Evolutionary conservation across 1,140 invertebrate genomes (phyloP).

Genomic region (Lepidurus arcticus): DNA sequence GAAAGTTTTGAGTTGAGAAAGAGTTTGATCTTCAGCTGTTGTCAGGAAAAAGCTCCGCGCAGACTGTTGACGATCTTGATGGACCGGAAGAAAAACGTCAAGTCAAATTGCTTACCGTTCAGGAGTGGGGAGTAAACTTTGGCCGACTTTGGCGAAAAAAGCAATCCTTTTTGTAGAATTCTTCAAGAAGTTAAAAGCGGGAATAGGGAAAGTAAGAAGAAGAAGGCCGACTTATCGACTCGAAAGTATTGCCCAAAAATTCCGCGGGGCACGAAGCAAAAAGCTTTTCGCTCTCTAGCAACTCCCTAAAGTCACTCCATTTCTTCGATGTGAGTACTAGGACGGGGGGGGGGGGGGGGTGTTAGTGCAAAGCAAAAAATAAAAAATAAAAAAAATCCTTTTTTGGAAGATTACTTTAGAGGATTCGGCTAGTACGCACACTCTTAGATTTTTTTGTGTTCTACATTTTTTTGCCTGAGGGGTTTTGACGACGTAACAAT

Average conservation of each 20-base stretch:
- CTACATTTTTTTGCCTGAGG: too few species aligned
- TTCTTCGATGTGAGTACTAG: neutral
- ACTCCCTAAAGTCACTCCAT: neutral
- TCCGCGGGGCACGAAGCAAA: neutral
- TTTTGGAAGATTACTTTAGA: too few species aligned
- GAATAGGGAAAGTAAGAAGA: neutral
- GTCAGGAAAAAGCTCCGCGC: neutral
- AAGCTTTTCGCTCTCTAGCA: neutral
- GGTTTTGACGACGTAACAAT: too few species aligned
- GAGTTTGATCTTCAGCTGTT: neutral
- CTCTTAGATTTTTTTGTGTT: too few species aligned
- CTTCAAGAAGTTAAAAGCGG: neutral
- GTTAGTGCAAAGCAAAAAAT: neutral
- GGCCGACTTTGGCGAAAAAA: neutral
- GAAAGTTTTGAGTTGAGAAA: neutral
- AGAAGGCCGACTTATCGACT: neutral
- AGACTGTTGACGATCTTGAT: constrained; percentile 6
- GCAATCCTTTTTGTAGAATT: neutral
- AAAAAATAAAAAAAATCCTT: too few species aligned
- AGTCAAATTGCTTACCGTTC: neutral
- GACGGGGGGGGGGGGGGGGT: neutral
- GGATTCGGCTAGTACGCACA: too few species aligned
- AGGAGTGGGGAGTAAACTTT: neutral
- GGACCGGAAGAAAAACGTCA: neutral
- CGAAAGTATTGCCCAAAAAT: neutral